Evolutionary conservation across 1,140 invertebrate species (phyloP).

Genomic region (Euura saliciscinereae): DNA sequence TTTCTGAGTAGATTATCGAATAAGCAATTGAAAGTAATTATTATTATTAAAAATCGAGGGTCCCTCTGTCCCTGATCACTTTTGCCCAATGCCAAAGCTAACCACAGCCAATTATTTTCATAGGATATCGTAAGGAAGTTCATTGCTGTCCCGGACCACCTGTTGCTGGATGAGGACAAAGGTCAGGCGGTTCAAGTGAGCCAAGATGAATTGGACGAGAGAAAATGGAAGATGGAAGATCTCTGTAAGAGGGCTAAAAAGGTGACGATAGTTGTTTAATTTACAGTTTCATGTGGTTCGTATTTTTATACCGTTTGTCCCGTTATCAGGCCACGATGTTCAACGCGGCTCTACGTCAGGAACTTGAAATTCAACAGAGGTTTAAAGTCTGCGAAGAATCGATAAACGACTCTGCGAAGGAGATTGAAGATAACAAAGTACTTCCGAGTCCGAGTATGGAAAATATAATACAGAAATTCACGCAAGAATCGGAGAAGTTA

Average conservation of each 20-base stretch:
- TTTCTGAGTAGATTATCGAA: too few species aligned
- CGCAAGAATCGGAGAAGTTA: constrained; percentile 30
- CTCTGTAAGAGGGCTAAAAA: constrained; percentile 39
- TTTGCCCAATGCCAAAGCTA: too few species aligned
- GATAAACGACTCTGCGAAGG: constrained; percentile 25
- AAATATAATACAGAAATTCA: constrained; percentile 24
- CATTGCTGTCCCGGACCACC: constrained; percentile 39
- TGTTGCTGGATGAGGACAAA: constrained; percentile 45
- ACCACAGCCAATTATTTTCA: background rate
- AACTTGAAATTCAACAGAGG: constrained; percentile 34
- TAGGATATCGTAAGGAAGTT: constrained; percentile 26
- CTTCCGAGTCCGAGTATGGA: constrained; percentile 19
- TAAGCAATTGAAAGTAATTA: too few species aligned
- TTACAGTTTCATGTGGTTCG: constrained; percentile 12
- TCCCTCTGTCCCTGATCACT: too few species aligned
- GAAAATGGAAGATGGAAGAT: constrained; percentile 32
- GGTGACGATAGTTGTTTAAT: constrained; percentile 28
- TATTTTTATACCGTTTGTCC: constrained; percentile 9
- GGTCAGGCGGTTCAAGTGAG: constrained; percentile 42
- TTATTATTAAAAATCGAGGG: too few species aligned
- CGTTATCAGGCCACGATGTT: constrained; percentile 35
- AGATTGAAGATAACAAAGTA: constrained; percentile 28
- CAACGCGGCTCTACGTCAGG: constrained; percentile 40
- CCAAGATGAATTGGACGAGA: constrained; percentile 32
- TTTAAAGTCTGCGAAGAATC: constrained; percentile 27